Conservation (phyloP, 2,797 vertebrate species). For the Dipus sagitta region DNA sequence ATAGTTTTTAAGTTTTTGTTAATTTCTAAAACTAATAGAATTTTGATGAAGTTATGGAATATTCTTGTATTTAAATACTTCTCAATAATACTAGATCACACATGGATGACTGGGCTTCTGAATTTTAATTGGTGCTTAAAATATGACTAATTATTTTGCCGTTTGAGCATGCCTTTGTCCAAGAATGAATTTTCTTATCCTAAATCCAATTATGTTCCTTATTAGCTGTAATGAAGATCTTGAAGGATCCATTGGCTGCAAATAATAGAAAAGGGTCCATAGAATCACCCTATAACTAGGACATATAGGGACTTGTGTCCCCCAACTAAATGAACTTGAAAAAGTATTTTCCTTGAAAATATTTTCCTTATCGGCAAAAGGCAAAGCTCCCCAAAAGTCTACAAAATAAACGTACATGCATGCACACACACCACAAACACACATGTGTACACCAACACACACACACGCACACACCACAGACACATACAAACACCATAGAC, state of each 20-base stretch:
- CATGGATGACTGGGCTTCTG: not conserved
- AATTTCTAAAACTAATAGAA: slow-evolving; percentile 48
- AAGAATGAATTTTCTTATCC: not conserved
- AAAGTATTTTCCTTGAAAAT: not conserved
- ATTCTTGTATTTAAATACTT: slow-evolving; percentile 48
- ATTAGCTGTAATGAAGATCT: not conserved
- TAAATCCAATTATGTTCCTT: not conserved
- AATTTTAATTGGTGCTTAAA: slow-evolving; percentile 20
- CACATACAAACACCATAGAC: not conserved
- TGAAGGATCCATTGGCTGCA: not conserved
- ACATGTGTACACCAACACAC: not conserved
- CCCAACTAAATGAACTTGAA: not conserved
- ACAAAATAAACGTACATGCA: not conserved
- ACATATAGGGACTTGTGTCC: not conserved
- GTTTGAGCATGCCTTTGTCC: not conserved
- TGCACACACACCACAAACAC: not conserved
- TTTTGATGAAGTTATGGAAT: slow-evolving; percentile 21
- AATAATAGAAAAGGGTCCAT: not conserved
- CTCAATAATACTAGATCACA: not conserved
- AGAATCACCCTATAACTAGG: not conserved
- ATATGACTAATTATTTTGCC: not conserved
- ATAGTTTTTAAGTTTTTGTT: slow-evolving; percentile 50
- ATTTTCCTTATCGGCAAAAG: not conserved
- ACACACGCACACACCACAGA: not conserved
- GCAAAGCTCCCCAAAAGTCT: not conserved